Percentiles rank a stretch among this genome's conserved stretches.
Evolutionary conservation across 2,797 vertebrate species (phyloP).

Genomic region (Cossypha niveicapilla): DNA sequence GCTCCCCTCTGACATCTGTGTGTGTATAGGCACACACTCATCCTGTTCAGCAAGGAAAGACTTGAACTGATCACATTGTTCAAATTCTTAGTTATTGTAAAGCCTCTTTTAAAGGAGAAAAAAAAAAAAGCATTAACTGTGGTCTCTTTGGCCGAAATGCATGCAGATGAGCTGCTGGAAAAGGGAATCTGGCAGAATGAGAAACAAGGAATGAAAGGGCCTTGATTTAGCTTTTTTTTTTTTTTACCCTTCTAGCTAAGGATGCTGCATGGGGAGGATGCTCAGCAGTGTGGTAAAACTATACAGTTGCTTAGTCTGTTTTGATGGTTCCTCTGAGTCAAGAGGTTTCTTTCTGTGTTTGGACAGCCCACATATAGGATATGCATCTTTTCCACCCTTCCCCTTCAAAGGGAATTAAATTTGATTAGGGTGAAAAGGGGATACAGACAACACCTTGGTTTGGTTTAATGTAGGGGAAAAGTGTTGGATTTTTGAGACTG

Average conservation of each 20-base stretch:
- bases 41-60: not conserved
- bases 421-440: not conserved
- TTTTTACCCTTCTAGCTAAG: not conserved
- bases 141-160: not conserved
- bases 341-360: not conserved
- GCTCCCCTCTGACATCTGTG: not conserved
- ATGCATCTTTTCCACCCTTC: not conserved
- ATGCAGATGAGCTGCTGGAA: not conserved
- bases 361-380: not conserved
- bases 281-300: not conserved
- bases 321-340: not conserved
- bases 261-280: not conserved
- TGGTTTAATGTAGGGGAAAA: not conserved
- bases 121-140: not conserved
- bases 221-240: not conserved
- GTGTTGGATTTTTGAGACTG: not conserved
- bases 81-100: not conserved
- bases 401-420: not conserved
- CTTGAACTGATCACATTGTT: not conserved
- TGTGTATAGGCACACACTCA: not conserved
- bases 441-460: not conserved
- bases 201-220: conserved; percentile 25
- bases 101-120: not conserved
- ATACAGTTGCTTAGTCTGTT: not conserved
- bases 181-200: conserved; percentile 20